phyloP scores from a whole-genome alignment of 2,888 invertebrate genomes.

The Epistrophe grossulariae region DNA sequence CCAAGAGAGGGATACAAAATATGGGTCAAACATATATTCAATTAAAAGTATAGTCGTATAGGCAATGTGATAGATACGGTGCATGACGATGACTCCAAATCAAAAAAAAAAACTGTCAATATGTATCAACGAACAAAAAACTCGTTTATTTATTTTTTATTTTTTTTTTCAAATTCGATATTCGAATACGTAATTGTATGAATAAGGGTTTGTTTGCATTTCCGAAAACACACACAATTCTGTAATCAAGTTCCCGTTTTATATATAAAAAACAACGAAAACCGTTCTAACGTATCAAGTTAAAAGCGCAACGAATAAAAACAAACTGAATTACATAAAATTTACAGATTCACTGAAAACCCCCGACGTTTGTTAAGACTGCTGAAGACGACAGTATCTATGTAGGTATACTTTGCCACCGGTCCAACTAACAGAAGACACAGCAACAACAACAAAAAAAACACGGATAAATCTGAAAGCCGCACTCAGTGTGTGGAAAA shows the following conservation, averaged over 20 bases:
- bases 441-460: background rate
- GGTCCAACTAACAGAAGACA: slow-evolving; percentile 45
- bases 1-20: background rate
- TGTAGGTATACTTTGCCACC: slow-evolving; percentile 30
- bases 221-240: background rate
- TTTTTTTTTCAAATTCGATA: background rate
- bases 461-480: slow-evolving; percentile 48
- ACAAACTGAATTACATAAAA: slow-evolving; percentile 77
- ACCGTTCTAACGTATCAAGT: slow-evolving; percentile 75
- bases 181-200: background rate
- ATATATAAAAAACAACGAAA: slow-evolving; percentile 48
- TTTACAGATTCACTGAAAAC: slow-evolving; percentile 67
- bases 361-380: slow-evolving; percentile 38
- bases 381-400: slow-evolving; percentile 14
- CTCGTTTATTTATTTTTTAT: background rate
- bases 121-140: background rate
- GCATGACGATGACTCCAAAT: background rate
- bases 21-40: slow-evolving; percentile 4
- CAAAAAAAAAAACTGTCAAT: background rate
- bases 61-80: background rate
- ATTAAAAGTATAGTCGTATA: background rate
- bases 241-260: slow-evolving; percentile 5
- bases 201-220: background rate
- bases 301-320: slow-evolving; percentile 78
- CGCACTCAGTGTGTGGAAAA: slow-evolving; percentile 51